Evolutionary conservation across 1,140 invertebrate species (phyloP).

Genomic region (Centruroides sculpturatus): DNA sequence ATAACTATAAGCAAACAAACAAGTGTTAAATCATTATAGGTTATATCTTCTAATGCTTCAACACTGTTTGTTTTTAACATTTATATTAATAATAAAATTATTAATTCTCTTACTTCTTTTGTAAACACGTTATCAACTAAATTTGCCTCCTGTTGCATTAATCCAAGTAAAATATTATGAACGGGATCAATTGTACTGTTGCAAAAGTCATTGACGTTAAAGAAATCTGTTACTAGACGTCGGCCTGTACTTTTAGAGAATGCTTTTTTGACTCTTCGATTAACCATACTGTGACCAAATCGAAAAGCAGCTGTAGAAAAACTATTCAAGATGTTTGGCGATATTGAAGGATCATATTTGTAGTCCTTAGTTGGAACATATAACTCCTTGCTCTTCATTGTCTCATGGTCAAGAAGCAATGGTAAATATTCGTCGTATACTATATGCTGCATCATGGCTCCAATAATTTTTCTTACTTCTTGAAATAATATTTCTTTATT

Average conservation of each 20-base stretch:
- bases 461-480: conserved; percentile 79
- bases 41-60: no score
- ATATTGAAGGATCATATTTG: conserved; percentile 54
- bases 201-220: conserved; percentile 9
- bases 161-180: not conserved
- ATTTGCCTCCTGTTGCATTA: not conserved
- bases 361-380: conserved; percentile 44
- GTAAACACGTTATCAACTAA: conserved; percentile 69
- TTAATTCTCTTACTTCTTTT: conserved; percentile 49
- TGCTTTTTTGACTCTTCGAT: not conserved
- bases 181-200: not conserved
- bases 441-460: conserved; percentile 85
- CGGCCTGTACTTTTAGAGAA: not conserved
- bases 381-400: conserved; percentile 32
- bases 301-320: conserved; percentile 91
- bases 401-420: conserved; percentile 37
- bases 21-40: no score
- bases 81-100: no score
- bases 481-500: conserved; percentile 71
- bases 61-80: no score
- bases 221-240: conserved; percentile 3
- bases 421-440: conserved; percentile 64
- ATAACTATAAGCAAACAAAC: no score
- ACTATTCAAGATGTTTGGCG: conserved; percentile 81
- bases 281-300: conserved; percentile 92